A percentile compares a stretch with the other conserved stretches of the same genome.
These are phyloP conservation scores for Agriopis aurantiaria DNA, from an alignment of 2,888 invertebrate species.

Conservation along the genomic window DNA sequence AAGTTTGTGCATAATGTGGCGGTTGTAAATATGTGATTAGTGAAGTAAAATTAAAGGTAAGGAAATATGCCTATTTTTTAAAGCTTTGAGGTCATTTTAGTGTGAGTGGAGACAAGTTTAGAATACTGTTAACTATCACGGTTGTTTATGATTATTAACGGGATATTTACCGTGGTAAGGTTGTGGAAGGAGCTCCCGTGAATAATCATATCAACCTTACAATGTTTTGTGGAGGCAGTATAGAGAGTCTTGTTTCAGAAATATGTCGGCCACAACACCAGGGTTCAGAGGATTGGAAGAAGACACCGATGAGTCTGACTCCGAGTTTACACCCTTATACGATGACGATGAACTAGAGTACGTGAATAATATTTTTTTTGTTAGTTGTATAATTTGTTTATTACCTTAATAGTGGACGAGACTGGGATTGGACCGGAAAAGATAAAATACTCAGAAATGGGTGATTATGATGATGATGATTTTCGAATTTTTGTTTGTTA, in stretches of 20 bases:
- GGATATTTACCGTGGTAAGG: no score
- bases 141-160: no score
- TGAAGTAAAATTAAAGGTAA: conserved; percentile 36
- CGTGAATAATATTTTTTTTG: conserved; percentile 36
- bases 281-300: conserved; percentile 66
- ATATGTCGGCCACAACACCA: conserved; percentile 66
- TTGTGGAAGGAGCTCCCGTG: no score
- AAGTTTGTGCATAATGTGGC: conserved; percentile 19
- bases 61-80: neutral
- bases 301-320: conserved; percentile 73
- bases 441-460: no score
- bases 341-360: conserved; percentile 81
- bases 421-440: no score
- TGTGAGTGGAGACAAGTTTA: neutral
- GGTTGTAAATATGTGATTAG: conserved; percentile 37
- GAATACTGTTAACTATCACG: no score
- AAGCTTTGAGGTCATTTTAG: neutral
- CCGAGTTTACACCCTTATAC: conserved; percentile 71
- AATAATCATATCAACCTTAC: no score
- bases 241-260: conserved; percentile 36
- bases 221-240: neutral
- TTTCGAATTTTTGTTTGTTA: no score
- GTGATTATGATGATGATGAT: no score
- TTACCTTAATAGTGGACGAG: neutral
- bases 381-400: neutral